Conservation (phyloP, 92 coral and sea anemone genomes). For the Metridium senile region DNA sequence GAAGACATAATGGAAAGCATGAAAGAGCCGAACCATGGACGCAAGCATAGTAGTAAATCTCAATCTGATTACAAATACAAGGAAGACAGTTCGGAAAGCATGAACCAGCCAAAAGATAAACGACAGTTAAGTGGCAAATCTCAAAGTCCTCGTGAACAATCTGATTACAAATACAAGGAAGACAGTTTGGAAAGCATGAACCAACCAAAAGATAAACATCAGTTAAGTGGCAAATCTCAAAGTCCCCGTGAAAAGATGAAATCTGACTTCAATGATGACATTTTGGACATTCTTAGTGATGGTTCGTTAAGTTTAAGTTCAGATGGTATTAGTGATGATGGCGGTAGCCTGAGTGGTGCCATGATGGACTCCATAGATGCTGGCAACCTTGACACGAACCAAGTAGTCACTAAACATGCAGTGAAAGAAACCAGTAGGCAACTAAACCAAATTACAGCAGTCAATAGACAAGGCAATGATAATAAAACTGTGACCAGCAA, state of each 20-base stretch:
- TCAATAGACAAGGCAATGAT: no score
- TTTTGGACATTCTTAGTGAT: conserved; percentile 14
- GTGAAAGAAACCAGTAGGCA: background rate
- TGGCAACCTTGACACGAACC: background rate
- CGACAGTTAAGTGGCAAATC: background rate
- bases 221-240: background rate
- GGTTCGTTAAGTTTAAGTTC: conserved; percentile 24
- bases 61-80: no score
- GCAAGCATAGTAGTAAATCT: background rate
- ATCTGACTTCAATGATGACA: background rate
- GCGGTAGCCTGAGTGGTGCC: background rate
- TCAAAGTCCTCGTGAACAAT: background rate
- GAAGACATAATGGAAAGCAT: background rate
- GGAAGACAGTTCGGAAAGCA: background rate
- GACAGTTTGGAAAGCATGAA: background rate
- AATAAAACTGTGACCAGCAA: no score
- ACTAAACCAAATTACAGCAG: no score
- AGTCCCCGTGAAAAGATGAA: background rate
- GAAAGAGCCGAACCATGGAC: background rate
- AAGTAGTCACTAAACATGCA: background rate
- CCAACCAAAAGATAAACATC: background rate
- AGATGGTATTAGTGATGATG: conserved; percentile 14
- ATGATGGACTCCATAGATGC: background rate
- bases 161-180: background rate
- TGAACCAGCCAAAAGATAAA: background rate